Evolutionary conservation across 2,113 vertebrate genomes (phyloP).

Genomic region (Pogonocichla stellata): DNA sequence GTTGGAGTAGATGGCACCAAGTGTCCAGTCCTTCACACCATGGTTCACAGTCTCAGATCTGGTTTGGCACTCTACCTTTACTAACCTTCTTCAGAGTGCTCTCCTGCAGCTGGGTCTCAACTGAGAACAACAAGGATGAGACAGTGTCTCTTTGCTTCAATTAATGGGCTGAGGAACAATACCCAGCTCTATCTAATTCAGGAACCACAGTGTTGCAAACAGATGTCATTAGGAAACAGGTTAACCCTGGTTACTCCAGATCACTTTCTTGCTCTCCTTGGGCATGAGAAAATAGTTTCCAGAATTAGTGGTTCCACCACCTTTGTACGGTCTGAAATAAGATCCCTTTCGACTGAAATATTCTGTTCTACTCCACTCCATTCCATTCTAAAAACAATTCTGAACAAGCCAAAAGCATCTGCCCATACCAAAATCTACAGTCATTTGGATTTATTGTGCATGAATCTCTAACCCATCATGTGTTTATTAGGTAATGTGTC

Average conservation of each 20-base stretch:
- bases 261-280: background rate
- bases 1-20: background rate
- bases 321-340: background rate
- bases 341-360: background rate
- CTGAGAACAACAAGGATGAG: background rate
- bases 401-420: background rate
- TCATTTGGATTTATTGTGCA: background rate
- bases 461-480: background rate
- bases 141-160: background rate
- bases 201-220: background rate
- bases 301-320: background rate
- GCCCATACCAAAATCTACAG: background rate
- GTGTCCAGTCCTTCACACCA: background rate
- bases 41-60: background rate
- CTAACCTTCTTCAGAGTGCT: background rate
- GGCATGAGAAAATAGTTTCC: background rate
- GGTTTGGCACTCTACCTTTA: background rate
- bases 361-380: background rate
- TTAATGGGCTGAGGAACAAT: background rate
- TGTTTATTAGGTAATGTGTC: background rate
- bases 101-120: background rate
- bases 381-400: background rate
- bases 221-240: background rate
- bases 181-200: background rate
- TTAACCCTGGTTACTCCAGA: background rate